Base-by-base conservation (phyloP, 2,888 invertebrate species). In the Leucoptera coffeella region DNA sequence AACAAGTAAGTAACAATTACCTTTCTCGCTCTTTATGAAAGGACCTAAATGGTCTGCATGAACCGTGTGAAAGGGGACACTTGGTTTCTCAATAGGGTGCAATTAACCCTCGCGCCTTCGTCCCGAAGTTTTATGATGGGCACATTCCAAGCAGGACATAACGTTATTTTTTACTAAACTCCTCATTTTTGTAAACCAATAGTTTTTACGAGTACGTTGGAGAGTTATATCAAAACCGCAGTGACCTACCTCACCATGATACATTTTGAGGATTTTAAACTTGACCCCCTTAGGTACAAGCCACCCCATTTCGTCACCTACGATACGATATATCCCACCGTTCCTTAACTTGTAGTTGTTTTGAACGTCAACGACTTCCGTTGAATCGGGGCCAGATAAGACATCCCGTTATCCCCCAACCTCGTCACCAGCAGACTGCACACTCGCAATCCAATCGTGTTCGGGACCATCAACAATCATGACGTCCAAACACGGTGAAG, bases 271-370 rank as follows among this genome's bases (percentile, higher is more conserved):
- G 3, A 40, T 29, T 25, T 39, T 35, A 40, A 37, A 42, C 8
- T 36, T 29, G 14, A 34, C 34, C 4, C 17, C 14, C 22, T 39
- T 38, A 11, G 40, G 39, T 14, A 43, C 38, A 23, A 41, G 19
- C 44, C 42, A 31, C 30, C 33, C 10, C 26, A 22, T 17, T 37
- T 32, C 3, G 31, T 31, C 5, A 29, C 29, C 7, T 35, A 28
- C n/a, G 29, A 23, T 14, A 29, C 29, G 28, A 27, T 24, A 28
- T 29, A 20, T n/a, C 14, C 10, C 19, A 14, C 12, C 11, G 4
- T 14, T 15, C 11, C 12, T 17, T 10, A 23, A 13, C 3, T 20
- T 14, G 19, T 19, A 28, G 17, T 28, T 28, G 4, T 28, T n/a
- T n/a, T n/a, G n/a, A n/a, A n/a, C n/a, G n/a, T n/a, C n/a, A n/a